phyloP scores from a whole-genome alignment of 2,113 vertebrate genomes.

The Cyanoderma ruficeps region DNA sequence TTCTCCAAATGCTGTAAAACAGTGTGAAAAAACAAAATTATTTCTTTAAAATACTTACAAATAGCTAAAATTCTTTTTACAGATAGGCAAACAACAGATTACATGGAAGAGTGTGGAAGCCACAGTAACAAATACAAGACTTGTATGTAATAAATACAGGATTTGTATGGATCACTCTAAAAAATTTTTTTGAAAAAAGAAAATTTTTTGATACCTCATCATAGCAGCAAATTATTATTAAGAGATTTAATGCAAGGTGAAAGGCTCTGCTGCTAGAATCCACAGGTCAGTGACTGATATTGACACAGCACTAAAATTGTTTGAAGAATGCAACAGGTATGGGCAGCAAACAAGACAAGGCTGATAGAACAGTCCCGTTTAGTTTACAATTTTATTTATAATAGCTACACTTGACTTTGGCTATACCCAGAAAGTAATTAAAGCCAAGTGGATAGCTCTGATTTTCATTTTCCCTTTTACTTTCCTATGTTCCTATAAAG shows the following conservation, averaged over 20 bases:
- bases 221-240: not conserved
- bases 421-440: not conserved
- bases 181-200: not conserved
- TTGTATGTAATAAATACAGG: not conserved
- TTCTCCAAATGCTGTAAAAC: not conserved
- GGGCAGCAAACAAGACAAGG: not conserved
- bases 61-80: not conserved
- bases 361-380: not conserved
- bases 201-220: not conserved
- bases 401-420: not conserved
- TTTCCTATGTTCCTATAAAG: not conserved
- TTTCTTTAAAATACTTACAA: not conserved
- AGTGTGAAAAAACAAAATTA: not conserved
- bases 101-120: not conserved
- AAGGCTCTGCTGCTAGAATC: not conserved
- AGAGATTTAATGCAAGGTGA: not conserved
- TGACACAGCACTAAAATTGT: not conserved
- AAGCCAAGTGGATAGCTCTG: not conserved
- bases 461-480: not conserved
- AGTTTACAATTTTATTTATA: not conserved
- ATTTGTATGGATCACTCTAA: not conserved
- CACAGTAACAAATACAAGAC: not conserved
- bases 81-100: not conserved
- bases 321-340: not conserved
- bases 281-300: not conserved